Percentiles rank a stretch among this genome's conserved stretches.
Conservation (phyloP, 2,888 invertebrate species). For the Syrista parreyssii region DNA sequence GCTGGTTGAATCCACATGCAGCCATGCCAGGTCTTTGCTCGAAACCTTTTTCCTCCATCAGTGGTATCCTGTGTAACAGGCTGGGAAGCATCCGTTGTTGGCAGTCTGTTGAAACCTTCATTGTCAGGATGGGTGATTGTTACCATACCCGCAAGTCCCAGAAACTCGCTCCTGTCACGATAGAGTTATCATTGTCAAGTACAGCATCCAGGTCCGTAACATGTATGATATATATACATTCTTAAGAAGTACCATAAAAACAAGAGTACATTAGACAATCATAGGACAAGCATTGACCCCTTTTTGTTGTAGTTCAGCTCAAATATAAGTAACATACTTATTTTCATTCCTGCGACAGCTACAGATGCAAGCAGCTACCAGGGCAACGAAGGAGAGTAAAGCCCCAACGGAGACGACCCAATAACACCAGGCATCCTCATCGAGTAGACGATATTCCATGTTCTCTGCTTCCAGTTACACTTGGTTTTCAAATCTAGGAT, state of each 20-base stretch:
- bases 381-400: conserved; percentile 68
- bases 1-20: conserved; percentile 41
- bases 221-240: conserved; percentile 2
- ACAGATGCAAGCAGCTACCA: conserved; percentile 78
- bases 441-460: conserved; percentile 54
- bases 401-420: conserved; percentile 60
- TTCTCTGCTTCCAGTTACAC: conserved; percentile 23
- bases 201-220: conserved; percentile 22
- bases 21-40: conserved; percentile 44
- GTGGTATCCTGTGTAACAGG: conserved; percentile 52
- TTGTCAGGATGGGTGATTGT: conserved; percentile 77
- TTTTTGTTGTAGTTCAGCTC: background rate
- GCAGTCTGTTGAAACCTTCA: conserved; percentile 57
- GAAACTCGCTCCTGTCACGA: conserved; percentile 74
- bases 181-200: conserved; percentile 41
- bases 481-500: conserved; percentile 14
- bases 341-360: conserved; percentile 80
- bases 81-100: conserved; percentile 50
- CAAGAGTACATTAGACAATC: background rate
- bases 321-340: conserved; percentile 71
- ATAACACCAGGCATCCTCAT: conserved; percentile 60
- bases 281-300: background rate
- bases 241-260: background rate
- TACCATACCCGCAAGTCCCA: conserved; percentile 79
- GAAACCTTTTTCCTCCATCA: conserved; percentile 62